Evolutionary conservation across 2,797 vertebrate species (phyloP), one percentile per base, ranked within the genome.

Genomic region (Harpagifer antarcticus): DNA sequence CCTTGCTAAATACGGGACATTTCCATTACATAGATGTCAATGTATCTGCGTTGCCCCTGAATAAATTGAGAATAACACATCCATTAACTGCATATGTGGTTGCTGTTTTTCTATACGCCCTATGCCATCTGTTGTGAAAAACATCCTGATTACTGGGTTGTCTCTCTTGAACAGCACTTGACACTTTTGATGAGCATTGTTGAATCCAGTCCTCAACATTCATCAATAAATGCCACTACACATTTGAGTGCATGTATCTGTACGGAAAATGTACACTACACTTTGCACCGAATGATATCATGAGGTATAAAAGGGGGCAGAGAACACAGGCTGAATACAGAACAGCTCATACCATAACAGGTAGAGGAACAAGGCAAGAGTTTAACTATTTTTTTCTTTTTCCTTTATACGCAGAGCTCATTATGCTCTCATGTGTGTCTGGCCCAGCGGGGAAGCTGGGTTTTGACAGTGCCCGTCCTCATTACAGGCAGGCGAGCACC

Each of bases 391-490:
- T 75, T 80, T 78, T 62, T 68, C 8, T 57, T 52, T 82, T 78
- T 63, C 45, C 76, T 76, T 88, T 82, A 86, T 90, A 86, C 70
- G 23, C 59, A 20, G 54, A 75, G 76, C 89, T 93, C 89, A 90
- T 92, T 92, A 90, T 84, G 75, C 83, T 86, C 85, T 89, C 76
- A 37, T 85, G 86, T 85, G 81, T 85, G 86, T 93, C 88, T 92
- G 83, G 70, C 82, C 33, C 86, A 84, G 93, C 62, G 16, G 90
- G 27, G 91, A 76, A 31, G 59, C 47, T 37, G 73, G 73, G 84
- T 72, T 90, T 88, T 91, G 91, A 90, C 93, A 92, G 92, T 83
- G 82, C 89, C 92, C 86, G 72, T 91, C 90, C 94, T 95, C 91
- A 94, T 94, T 94, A 96, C 91, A 86, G 90, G 86, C 75, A 63